Evolutionary conservation across 1,140 invertebrate species (phyloP), one percentile per base, ranked within the genome.

Genomic region (Plodia interpunctella): DNA sequence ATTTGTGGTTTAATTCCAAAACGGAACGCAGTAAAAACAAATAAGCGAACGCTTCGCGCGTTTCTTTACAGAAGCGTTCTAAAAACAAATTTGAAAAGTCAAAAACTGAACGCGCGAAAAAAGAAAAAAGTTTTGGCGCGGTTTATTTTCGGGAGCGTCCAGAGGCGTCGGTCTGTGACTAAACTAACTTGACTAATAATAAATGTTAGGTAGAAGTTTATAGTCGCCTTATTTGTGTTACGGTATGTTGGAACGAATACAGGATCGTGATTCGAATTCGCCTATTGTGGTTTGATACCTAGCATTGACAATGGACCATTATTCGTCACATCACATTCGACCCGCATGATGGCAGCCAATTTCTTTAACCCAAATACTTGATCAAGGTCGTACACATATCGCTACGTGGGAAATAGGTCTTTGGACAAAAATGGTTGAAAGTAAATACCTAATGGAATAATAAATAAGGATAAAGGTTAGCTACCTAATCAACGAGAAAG

Each of bases 211-310:
- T 72, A 66, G 49, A 32, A 59, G 35, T 69, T 74, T 78, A 83
- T 79, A 83, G 81, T 77, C 70, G 72, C 82, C 80, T 77, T 83
- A 80, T 82, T 78, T 70, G 76, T 80, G 59, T 80, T 85, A 88
- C 86, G 83, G 83, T 87, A 88, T 79, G 83, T 83, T 83, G 83
- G 81, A 87, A 80, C 78, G 72, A 84, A 88, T 87, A 86, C 85
- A 65, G 55, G 56, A 59, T 71, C 82, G 82, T 85, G 83, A 80
- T 80, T 59, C 63, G 83, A 85, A 87, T 77, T 86, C 75, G 76
- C 5, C 38, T 17, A 74, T 79, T 76, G 77, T 76, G 64, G 60
- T 55, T 59, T 63, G 75, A 75, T 75, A 78, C 76, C 77, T 70
- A 72, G 70, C 71, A 51, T 32, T 69, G 60, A 86, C 84, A 88